Percentiles rank a stretch among this genome's conserved stretches.
These are phyloP conservation scores for Urocitellus parryii DNA, from an alignment of 2,113 vertebrate genomes.

Conservation along the genomic window DNA sequence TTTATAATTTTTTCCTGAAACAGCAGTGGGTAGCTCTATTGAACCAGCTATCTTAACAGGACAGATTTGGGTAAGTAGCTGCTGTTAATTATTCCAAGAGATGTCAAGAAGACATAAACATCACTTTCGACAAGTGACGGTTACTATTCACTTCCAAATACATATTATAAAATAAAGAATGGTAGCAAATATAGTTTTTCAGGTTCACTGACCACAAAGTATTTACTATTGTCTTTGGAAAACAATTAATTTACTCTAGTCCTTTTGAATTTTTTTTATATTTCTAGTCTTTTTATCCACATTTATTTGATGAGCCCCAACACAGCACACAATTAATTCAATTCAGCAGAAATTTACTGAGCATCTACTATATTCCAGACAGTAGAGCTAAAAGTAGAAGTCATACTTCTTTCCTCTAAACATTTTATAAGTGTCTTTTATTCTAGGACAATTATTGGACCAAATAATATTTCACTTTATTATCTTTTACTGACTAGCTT, in stretches of 20 bases:
- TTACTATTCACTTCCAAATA: conserved; percentile 13
- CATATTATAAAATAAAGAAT: conserved; percentile 44
- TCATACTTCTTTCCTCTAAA: neutral
- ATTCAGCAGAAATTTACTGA: conserved; percentile 38
- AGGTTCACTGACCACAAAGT: conserved; percentile 28
- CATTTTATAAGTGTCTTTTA: conserved; percentile 3
- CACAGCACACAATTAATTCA: neutral
- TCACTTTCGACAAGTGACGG: neutral
- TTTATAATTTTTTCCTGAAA: neutral
- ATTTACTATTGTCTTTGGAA: conserved; percentile 43
- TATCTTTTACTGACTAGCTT: neutral
- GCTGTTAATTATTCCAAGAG: conserved; percentile 36
- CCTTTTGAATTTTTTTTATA: neutral
- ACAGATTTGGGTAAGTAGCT: neutral
- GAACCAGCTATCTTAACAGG: conserved; percentile 11
- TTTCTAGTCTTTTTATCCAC: neutral
- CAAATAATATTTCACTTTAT: conserved; percentile 24
- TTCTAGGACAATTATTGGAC: neutral
- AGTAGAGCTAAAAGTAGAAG: conserved; percentile 1
- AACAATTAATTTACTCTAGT: conserved; percentile 4
- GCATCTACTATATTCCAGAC: conserved; percentile 14
- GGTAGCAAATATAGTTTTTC: neutral
- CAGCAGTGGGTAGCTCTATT: neutral
- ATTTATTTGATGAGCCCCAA: conserved; percentile 28
- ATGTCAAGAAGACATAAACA: neutral